Conservation (phyloP, 2,113 vertebrate species). For the Struthio camelus region DNA sequence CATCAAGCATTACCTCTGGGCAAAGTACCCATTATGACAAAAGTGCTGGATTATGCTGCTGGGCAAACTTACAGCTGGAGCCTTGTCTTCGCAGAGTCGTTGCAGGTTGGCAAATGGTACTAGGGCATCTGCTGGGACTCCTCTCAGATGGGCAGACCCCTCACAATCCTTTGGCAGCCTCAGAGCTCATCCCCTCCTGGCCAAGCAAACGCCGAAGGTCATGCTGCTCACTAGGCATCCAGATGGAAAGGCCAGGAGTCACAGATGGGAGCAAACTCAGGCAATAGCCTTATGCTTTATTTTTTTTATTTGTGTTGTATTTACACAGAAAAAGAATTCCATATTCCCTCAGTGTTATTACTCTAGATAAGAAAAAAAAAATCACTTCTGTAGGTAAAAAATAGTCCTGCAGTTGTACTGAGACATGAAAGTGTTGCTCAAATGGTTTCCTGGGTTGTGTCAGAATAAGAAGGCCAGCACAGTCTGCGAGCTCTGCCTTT, state of each 20-base stretch:
- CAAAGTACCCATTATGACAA: background rate
- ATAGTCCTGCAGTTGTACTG: background rate
- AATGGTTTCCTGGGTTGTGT: slow-evolving; percentile 8
- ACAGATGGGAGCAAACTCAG: background rate
- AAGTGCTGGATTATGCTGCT: background rate
- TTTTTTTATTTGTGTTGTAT: slow-evolving; percentile 51
- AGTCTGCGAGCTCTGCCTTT: background rate
- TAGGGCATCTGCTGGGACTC: background rate
- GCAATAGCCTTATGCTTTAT: background rate
- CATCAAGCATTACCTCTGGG: background rate
- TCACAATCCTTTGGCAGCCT: background rate
- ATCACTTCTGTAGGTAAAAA: slow-evolving; percentile 4
- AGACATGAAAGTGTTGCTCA: background rate
- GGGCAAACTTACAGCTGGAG: background rate
- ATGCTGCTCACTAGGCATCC: accelerated
- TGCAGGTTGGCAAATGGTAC: too few species aligned
- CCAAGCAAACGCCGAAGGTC: background rate
- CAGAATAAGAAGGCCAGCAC: background rate
- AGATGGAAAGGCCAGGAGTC: background rate
- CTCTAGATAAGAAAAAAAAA: slow-evolving; percentile 7
- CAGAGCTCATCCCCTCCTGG: background rate
- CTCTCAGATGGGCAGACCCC: background rate
- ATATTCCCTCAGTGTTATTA: slow-evolving; percentile 23
- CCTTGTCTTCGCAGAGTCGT: background rate
- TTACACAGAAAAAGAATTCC: slow-evolving; percentile 63